Evolutionary conservation across 1,140 invertebrate species (phyloP).

Genomic region (Drosophila pectinifera): DNA sequence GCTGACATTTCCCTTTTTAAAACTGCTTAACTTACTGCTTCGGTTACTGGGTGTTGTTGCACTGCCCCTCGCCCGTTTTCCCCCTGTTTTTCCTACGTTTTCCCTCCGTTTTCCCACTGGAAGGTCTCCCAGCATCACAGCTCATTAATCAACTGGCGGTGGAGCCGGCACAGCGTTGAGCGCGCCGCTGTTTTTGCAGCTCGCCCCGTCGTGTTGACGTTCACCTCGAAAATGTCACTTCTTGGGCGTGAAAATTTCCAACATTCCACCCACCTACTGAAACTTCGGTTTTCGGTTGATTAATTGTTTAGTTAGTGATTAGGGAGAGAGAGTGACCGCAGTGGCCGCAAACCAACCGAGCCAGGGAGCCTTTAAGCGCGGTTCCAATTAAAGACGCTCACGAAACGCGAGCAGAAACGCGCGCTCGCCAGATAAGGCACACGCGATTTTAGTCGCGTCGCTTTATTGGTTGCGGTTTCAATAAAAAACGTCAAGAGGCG

Average conservation of each 20-base stretch:
- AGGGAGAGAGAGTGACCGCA: constrained; percentile 24
- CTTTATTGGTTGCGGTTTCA: constrained; percentile 42
- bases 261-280: constrained; percentile 20
- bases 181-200: constrained; percentile 22
- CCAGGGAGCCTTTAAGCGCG: constrained; percentile 16
- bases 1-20: constrained; percentile 51
- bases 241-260: constrained; percentile 54
- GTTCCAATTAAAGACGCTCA: constrained; percentile 45
- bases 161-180: constrained; percentile 16
- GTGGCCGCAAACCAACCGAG: not conserved
- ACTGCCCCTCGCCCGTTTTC: constrained; percentile 4
- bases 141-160: constrained; percentile 77
- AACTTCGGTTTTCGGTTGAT: constrained; percentile 72
- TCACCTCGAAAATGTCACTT: constrained; percentile 68
- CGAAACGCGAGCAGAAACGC: constrained; percentile 30
- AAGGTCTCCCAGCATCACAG: constrained; percentile 52
- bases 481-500: constrained; percentile 63
- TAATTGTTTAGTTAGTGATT: constrained; percentile 77
- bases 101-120: constrained; percentile 10
- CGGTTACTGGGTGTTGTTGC: constrained; percentile 28
- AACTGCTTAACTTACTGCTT: constrained; percentile 56
- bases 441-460: constrained; percentile 29
- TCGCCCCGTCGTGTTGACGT: constrained; percentile 61
- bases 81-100: not conserved
- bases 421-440: constrained; percentile 32